Conservation (phyloP, 2,797 vertebrate species). For the Periparus ater region DNA sequence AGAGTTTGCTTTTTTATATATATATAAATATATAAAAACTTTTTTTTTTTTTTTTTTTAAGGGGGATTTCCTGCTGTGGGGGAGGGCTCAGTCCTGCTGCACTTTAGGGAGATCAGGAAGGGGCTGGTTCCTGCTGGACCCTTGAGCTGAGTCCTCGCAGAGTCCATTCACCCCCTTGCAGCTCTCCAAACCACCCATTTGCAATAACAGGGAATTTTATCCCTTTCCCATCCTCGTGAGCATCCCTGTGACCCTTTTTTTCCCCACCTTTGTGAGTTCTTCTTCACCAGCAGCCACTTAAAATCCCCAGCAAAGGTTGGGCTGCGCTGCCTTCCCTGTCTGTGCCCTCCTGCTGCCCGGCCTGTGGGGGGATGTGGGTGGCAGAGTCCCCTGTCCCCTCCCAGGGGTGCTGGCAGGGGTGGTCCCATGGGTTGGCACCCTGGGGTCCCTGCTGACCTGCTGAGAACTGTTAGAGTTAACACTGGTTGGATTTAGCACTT, state of each 20-base stretch:
- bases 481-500: conserved; percentile 70
- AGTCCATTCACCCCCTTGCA: not conserved
- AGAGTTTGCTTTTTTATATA: conserved; percentile 50
- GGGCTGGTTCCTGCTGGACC: conserved; percentile 37
- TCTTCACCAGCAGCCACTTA: not conserved
- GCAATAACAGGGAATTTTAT: conserved; percentile 17
- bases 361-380: not conserved
- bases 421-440: not conserved
- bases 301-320: not conserved
- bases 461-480: conserved; percentile 51
- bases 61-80: not conserved
- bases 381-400: not conserved
- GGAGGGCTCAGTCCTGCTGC: conserved; percentile 56
- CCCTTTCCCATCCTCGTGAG: not conserved
- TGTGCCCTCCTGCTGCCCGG: not conserved
- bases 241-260: not conserved
- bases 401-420: not conserved
- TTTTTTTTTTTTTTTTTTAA: not conserved
- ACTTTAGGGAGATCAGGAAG: conserved; percentile 60
- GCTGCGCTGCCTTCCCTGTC: not conserved
- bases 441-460: conserved; percentile 2
- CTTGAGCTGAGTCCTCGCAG: not conserved
- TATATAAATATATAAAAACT: conserved; percentile 39
- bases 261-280: not conserved
- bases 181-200: conserved; percentile 33